Evolutionary conservation across 2,113 vertebrate species (phyloP).

Genomic region (Pelobates fuscus): DNA sequence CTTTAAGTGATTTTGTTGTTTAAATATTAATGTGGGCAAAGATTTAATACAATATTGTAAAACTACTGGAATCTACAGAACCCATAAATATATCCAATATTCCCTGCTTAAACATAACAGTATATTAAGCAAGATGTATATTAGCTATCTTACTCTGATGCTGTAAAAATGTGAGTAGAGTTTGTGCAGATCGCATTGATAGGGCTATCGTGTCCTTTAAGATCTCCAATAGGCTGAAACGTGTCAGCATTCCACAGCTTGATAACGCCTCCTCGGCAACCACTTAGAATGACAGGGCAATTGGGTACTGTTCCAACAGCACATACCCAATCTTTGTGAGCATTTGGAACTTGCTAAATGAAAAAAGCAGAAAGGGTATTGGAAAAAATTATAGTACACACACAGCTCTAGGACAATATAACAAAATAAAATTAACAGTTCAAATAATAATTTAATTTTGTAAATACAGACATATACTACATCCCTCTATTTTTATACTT

Average conservation of each 20-base stretch:
- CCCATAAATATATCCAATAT: background rate
- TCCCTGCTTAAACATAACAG: background rate
- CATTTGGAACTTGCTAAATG: constrained; percentile 83
- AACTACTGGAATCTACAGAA: too few species aligned
- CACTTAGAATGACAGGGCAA: constrained; percentile 77
- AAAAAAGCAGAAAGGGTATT: constrained; percentile 41
- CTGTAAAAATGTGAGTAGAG: constrained; percentile 88
- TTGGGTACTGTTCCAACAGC: constrained; percentile 82
- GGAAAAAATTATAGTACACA: too few species aligned
- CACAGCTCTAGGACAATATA: too few species aligned
- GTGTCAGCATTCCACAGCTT: constrained; percentile 88
- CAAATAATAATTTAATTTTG: too few species aligned
- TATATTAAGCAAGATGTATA: constrained; percentile 35
- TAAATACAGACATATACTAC: too few species aligned
- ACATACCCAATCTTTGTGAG: constrained; percentile 88
- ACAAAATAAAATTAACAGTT: too few species aligned
- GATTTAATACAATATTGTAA: too few species aligned
- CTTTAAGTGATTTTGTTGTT: too few species aligned
- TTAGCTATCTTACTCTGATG: constrained; percentile 96
- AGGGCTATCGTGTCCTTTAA: constrained; percentile 88
- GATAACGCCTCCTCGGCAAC: constrained; percentile 86
- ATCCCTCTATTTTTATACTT: too few species aligned
- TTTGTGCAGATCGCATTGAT: constrained; percentile 91
- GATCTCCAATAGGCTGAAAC: constrained; percentile 77
- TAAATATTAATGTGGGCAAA: too few species aligned